A percentile compares a stretch with the other conserved stretches of the same genome.
Conservation (phyloP, 2,113 vertebrate genomes). For the Corythornis madagascariensis region DNA sequence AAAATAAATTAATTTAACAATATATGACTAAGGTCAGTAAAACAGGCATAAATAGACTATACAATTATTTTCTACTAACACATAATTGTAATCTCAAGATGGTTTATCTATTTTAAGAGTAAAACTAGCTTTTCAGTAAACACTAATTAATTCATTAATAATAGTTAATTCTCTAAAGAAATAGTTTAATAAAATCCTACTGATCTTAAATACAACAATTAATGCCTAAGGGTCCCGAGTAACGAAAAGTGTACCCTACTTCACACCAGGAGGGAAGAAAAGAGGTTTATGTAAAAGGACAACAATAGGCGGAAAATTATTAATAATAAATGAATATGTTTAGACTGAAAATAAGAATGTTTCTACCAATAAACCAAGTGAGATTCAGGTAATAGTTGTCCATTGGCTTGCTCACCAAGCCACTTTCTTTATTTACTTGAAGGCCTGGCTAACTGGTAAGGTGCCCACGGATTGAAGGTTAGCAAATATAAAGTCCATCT, state of each 20-base stretch:
- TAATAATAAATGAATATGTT: background rate
- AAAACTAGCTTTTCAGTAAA: background rate
- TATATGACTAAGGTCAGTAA: background rate
- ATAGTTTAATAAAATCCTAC: background rate
- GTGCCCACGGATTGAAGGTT: too few relatives aligned
- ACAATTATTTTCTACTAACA: background rate
- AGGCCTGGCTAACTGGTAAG: too few relatives aligned
- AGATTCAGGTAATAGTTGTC: background rate
- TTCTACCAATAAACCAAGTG: background rate
- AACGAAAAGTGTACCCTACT: background rate
- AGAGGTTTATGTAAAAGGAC: background rate
- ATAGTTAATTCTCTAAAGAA: background rate
- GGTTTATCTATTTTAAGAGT: background rate
- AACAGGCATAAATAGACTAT: background rate
- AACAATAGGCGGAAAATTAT: background rate
- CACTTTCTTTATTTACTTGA: too few relatives aligned
- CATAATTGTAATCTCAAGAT: accelerated
- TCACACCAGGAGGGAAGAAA: background rate
- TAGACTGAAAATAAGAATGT: background rate
- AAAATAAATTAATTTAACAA: background rate
- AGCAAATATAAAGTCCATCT: too few relatives aligned
- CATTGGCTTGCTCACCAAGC: background rate
- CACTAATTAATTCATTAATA: background rate
- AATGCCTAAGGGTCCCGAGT: accelerated
- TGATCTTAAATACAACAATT: background rate